Percentiles rank a stretch among this genome's conserved stretches.
Evolutionary conservation across 1,140 invertebrate genomes (phyloP).

Genomic region (Lasioglossum albipes): DNA sequence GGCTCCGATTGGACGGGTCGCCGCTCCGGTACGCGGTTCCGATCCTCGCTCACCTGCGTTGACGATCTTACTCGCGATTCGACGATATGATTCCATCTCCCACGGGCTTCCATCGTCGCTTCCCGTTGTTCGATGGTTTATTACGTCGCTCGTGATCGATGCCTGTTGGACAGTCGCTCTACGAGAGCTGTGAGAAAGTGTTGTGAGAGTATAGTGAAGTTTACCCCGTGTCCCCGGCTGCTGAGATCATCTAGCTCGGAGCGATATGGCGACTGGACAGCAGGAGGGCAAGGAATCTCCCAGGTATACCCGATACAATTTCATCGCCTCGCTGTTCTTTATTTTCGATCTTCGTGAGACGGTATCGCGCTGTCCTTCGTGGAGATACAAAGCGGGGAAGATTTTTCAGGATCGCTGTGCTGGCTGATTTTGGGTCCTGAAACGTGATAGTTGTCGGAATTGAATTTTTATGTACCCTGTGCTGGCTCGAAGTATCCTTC

Average conservation of each 20-base stretch:
- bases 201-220: conserved; percentile 53
- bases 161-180: not conserved
- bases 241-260: conserved; percentile 31
- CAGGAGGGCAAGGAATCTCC: conserved; percentile 76
- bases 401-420: no score
- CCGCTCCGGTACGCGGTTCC: no score
- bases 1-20: no score
- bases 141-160: conserved; percentile 5
- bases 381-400: no score
- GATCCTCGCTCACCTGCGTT: not conserved
- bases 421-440: no score
- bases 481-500: no score
- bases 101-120: no score
- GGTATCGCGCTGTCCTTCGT: no score
- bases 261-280: conserved; percentile 72
- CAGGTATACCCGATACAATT: conserved; percentile 65
- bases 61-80: not conserved
- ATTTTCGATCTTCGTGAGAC: not conserved
- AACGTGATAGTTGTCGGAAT: no score
- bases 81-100: no score
- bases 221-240: conserved; percentile 11
- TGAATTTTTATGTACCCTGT: no score
- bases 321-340: not conserved
- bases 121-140: conserved; percentile 7
- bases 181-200: conserved; percentile 42